Conservation (phyloP, 2,888 invertebrate species). For the Hyppa rectilinea region DNA sequence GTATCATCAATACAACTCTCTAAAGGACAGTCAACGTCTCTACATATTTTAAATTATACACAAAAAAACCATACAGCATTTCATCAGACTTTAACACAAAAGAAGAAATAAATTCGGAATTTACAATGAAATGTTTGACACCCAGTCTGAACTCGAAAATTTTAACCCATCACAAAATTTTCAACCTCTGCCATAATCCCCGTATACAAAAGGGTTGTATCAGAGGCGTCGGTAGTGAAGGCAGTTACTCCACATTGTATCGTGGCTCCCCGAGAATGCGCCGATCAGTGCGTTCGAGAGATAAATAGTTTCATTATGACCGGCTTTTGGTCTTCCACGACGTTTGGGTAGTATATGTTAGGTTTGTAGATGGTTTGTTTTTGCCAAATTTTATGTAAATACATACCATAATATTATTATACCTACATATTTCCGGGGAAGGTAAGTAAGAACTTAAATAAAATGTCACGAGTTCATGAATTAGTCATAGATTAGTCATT, state of each 20-base stretch:
- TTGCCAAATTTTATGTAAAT: background rate
- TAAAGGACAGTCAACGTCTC: too few relatives aligned
- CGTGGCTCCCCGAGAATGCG: constrained; percentile 70
- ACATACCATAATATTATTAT: too few relatives aligned
- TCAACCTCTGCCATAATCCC: constrained; percentile 7
- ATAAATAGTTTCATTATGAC: constrained; percentile 89
- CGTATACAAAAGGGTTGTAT: constrained; percentile 55
- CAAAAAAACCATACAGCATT: too few relatives aligned
- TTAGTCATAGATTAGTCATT: too few relatives aligned
- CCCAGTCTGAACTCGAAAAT: background rate
- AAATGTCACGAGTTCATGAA: too few relatives aligned
- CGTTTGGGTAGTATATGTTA: constrained; percentile 71
- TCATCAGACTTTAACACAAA: too few relatives aligned
- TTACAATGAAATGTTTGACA: background rate
- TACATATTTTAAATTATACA: too few relatives aligned
- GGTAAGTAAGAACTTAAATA: too few relatives aligned
- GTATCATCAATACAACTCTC: too few relatives aligned
- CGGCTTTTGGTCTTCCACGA: constrained; percentile 82
- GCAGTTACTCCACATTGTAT: constrained; percentile 71
- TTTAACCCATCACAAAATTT: background rate
- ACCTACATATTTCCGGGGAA: too few relatives aligned
- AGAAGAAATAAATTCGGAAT: too few relatives aligned
- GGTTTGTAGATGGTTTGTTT: constrained; percentile 51
- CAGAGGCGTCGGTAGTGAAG: constrained; percentile 61
- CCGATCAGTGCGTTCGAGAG: constrained; percentile 82